These are phyloP conservation scores for Notechis scutatus DNA, from an alignment of 2,113 vertebrate species.

Conservation along the genomic window DNA sequence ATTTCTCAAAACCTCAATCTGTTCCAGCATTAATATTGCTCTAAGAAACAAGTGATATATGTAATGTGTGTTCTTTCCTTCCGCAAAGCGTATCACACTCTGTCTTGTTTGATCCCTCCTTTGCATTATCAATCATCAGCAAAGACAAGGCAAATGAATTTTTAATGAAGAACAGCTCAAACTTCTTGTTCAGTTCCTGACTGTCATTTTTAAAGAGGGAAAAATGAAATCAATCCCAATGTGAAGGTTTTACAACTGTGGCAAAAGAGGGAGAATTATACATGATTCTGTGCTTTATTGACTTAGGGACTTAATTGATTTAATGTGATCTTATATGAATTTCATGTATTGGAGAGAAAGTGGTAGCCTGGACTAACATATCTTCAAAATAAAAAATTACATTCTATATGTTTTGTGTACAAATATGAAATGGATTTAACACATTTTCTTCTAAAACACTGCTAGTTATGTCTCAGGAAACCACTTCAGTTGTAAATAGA, in stretches of 20 bases:
- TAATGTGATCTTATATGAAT: constrained; percentile 62
- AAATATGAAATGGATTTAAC: neutral
- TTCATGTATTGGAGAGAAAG: constrained; percentile 44
- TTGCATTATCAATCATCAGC: constrained; percentile 71
- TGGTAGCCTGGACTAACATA: constrained; percentile 43
- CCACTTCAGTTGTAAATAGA: neutral
- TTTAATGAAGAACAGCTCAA: constrained; percentile 80
- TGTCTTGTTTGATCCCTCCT: constrained; percentile 54
- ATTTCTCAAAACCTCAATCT: constrained; percentile 23
- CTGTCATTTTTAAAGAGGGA: constrained; percentile 71
- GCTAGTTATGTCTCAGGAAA: constrained; percentile 36
- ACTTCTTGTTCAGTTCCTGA: constrained; percentile 74
- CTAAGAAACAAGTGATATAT: constrained; percentile 65
- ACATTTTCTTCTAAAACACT: constrained; percentile 28
- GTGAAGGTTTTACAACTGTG: constrained; percentile 68
- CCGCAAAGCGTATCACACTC: constrained; percentile 59
- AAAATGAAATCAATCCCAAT: constrained; percentile 74
- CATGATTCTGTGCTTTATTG: constrained; percentile 28
- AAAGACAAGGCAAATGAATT: constrained; percentile 73
- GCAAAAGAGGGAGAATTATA: constrained; percentile 15
- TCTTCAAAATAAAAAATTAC: constrained; percentile 33
- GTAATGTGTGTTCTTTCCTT: constrained; percentile 57
- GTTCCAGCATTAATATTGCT: constrained; percentile 63
- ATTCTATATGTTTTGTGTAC: neutral
- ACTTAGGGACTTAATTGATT: constrained; percentile 62